Evolutionary conservation across 1,140 invertebrate species (phyloP).

Genomic region (Babylonia areolata): DNA sequence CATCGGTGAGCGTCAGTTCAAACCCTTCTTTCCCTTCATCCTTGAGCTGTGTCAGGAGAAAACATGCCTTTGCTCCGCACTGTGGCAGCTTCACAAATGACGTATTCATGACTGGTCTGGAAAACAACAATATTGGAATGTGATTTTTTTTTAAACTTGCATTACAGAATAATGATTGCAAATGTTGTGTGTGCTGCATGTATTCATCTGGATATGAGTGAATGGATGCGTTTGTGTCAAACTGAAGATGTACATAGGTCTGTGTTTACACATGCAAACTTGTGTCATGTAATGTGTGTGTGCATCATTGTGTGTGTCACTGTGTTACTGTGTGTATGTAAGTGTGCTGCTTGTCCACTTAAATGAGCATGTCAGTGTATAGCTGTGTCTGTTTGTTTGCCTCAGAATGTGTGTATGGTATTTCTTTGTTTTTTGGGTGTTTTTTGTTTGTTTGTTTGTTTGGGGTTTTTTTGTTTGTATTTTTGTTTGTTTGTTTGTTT

Average conservation of each 20-base stretch:
- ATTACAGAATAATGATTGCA: too few species aligned
- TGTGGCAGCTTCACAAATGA: conserved; percentile 44
- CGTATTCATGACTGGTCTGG: conserved; percentile 27
- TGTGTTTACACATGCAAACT: neutral
- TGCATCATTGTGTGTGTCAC: neutral
- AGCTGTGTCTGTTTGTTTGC: neutral
- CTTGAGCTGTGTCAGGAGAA: conserved; percentile 47
- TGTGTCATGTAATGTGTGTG: neutral
- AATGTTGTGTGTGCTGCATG: too few species aligned
- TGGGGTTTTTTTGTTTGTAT: too few species aligned
- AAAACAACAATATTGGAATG: too few species aligned
- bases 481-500: too few species aligned
- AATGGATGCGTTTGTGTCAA: neutral
- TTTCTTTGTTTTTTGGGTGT: neutral
- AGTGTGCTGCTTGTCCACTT: too few species aligned
- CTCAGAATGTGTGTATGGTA: neutral
- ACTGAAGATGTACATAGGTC: too few species aligned
- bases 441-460: too few species aligned
- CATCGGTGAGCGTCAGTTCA: conserved; percentile 54
- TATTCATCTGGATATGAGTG: neutral
- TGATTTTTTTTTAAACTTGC: too few species aligned
- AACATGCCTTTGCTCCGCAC: conserved; percentile 39
- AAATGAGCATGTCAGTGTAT: too few species aligned
- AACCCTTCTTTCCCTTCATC: conserved; percentile 56
- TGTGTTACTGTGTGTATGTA: neutral